Conservation (phyloP, 2,888 invertebrate genomes). For the Oscheius myriophilus region DNA sequence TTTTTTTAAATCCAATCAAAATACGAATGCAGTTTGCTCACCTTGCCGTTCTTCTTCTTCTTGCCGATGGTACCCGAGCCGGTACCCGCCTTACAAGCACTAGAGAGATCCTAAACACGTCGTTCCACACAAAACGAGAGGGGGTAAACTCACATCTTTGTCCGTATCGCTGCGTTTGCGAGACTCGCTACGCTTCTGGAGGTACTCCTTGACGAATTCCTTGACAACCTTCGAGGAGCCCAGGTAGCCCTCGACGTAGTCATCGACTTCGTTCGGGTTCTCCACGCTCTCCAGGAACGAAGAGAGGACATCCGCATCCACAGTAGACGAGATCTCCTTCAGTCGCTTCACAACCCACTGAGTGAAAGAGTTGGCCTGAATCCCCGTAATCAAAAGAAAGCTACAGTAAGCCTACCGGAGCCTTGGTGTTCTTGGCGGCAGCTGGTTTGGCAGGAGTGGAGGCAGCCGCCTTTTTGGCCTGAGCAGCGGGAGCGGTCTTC, state of each 20-base stretch:
- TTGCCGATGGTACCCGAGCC: conserved; percentile 37
- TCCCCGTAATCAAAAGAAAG: conserved; percentile 13
- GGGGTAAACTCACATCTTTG: conserved; percentile 50
- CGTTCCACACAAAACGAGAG: not conserved
- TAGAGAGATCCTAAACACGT: conserved; percentile 61
- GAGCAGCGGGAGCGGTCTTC: conserved; percentile 33
- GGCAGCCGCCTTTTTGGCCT: conserved; percentile 22
- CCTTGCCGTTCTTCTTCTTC: conserved; percentile 65
- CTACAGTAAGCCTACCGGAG: not conserved
- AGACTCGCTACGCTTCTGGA: conserved; percentile 61
- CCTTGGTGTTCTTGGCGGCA: conserved; percentile 17
- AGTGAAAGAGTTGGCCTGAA: conserved; percentile 24
- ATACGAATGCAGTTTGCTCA: conserved; percentile 82
- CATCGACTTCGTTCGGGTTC: conserved; percentile 68
- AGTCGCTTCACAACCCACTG: conserved; percentile 51
- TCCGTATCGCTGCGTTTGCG: conserved; percentile 45
- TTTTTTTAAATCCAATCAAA: no score
- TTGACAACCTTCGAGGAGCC: conserved; percentile 62
- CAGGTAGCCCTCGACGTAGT: conserved; percentile 64
- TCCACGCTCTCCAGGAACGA: conserved; percentile 34
- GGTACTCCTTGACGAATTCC: conserved; percentile 66
- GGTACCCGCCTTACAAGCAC: conserved; percentile 51
- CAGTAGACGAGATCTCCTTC: conserved; percentile 46
- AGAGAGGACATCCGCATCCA: conserved; percentile 59
- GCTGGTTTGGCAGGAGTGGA: conserved; percentile 1